Base-by-base conservation (phyloP, 2,888 invertebrate genomes). In the Mimas tiliae region DNA sequence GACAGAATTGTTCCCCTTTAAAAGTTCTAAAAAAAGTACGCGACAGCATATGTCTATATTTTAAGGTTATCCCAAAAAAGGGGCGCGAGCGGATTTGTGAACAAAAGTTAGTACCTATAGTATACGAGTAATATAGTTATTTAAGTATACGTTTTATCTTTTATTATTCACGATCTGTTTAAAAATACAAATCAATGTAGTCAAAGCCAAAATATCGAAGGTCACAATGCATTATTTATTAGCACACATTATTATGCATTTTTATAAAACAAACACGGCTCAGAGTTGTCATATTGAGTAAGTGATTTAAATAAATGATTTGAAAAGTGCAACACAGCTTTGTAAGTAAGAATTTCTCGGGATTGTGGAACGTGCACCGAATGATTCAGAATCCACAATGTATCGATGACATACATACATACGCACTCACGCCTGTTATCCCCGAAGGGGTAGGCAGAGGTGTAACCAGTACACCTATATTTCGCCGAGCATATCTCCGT, bases 301-400 rank as follows among this genome's bases (percentile, higher is more conserved):
- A 55, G 38, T 55, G 38, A 55, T 58, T 58, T 58, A 58, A 58
- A 58, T 58, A 58, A 58, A 58, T 42, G 58, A 58, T 58, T 58
- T 58, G 58, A 42, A 58, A 58, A 38, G 55, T 38, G 55, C 55
- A 38, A 42, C 19, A 16, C 14, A 11, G 42, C 58, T 42, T 38
- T 19, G 58, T 42, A 42, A 42, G 38, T 38, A 58, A 19, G 38
- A 38, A 58, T 42, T 58, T 58, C 58, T 58, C 38, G 42, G 58
- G 42, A 58, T 58, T 11, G 58, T 19, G 19, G 16, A 38, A 58
- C 58, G 58, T 58, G 52, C 7, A 1, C 52, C 38, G 58, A 38
- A 38, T 58, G 38, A 38, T 19, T 42, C 58, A 58, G 16, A 16
- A 58, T 19, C 19, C 42, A 42, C 11, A 42, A 42, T 38, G 38